These are phyloP conservation scores for Cataglyphis hispanica DNA, from an alignment of 1,140 invertebrate species.

Conservation along the genomic window DNA sequence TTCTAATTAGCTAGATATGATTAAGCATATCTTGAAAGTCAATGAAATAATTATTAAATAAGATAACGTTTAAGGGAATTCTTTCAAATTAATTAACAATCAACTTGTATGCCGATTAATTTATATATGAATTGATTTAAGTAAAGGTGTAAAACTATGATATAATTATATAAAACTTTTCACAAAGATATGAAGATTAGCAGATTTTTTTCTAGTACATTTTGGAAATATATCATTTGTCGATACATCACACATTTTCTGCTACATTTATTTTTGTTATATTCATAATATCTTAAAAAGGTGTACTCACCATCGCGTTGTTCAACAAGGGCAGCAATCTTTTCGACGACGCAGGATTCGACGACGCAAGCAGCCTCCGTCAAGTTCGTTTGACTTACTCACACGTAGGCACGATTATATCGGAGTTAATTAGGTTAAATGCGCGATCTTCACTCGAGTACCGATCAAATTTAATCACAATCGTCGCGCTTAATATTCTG, in stretches of 20 bases:
- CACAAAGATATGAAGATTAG: neutral
- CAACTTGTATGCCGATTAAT: too few species aligned
- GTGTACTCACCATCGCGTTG: neutral
- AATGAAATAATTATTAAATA: too few species aligned
- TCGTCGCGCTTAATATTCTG: constrained; percentile 66
- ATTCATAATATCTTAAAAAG: neutral
- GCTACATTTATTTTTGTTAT: neutral
- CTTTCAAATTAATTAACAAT: too few species aligned
- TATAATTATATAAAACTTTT: neutral
- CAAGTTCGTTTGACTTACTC: constrained; percentile 31
- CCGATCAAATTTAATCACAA: constrained; percentile 70
- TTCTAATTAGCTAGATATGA: neutral
- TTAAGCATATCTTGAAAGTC: neutral
- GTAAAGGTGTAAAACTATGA: neutral
- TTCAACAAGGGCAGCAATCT: neutral
- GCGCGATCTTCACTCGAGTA: constrained; percentile 43
- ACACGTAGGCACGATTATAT: constrained; percentile 28
- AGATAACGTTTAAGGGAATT: too few species aligned
- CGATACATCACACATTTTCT: neutral
- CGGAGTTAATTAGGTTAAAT: constrained; percentile 74
- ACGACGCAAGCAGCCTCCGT: neutral
- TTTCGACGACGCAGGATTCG: neutral
- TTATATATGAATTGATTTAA: neutral
- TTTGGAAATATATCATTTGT: neutral
- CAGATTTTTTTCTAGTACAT: neutral